Conservation (phyloP, 2,113 vertebrate genomes). For the Raja brachyura region DNA sequence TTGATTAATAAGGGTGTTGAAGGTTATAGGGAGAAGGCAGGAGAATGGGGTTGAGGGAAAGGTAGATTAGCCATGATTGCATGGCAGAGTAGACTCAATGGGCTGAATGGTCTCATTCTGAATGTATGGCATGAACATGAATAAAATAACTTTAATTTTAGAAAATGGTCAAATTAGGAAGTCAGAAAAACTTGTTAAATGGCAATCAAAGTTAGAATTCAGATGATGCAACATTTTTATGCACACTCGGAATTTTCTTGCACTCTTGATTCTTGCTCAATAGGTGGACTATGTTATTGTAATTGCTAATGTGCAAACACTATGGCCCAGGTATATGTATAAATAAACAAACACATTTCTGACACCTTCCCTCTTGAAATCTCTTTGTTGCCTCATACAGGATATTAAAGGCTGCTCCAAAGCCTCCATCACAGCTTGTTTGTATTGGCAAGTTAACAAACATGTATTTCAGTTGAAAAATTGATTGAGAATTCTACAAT, state of each 20-base stretch:
- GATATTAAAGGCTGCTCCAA: neutral
- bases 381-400: neutral
- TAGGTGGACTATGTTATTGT: neutral
- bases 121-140: too few relatives aligned
- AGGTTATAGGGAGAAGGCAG: too few relatives aligned
- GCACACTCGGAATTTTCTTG: neutral
- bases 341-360: neutral
- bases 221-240: neutral
- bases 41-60: too few relatives aligned
- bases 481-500: neutral
- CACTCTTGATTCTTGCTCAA: neutral
- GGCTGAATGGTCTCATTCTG: too few relatives aligned
- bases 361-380: neutral
- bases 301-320: neutral
- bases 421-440: neutral
- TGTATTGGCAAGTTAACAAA: neutral
- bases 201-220: neutral
- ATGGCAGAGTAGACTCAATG: too few relatives aligned
- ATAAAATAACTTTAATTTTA: too few relatives aligned
- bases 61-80: too few relatives aligned
- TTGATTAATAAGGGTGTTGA: too few relatives aligned
- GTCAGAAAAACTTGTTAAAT: too few relatives aligned
- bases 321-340: neutral
- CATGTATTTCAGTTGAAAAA: too few relatives aligned
- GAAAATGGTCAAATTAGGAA: neutral